A percentile compares a stretch with the other conserved stretches of the same genome.
Conservation (phyloP, 2,888 invertebrate species). For the Drosophila pullipes region DNA sequence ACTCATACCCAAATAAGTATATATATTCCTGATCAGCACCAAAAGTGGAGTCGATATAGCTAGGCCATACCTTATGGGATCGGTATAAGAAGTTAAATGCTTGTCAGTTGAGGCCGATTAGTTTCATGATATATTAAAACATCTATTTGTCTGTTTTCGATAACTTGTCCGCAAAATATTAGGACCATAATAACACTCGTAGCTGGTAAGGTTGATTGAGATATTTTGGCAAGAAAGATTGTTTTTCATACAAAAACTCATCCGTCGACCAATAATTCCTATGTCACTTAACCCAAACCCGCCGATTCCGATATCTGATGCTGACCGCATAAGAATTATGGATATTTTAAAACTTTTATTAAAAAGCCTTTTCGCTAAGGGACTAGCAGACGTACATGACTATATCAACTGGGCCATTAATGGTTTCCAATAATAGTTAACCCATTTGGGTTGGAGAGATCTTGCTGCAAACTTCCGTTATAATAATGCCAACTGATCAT, state of each 20-base stretch:
- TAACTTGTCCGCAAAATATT: background rate
- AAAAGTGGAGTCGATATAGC: background rate
- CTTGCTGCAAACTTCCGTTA: background rate
- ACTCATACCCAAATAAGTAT: background rate
- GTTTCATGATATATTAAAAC: background rate
- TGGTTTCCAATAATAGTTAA: background rate
- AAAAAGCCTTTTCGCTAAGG: background rate
- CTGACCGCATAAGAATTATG: background rate
- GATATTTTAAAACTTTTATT: background rate
- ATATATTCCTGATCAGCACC: background rate
- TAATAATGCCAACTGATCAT: background rate
- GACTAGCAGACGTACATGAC: background rate
- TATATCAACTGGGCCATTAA: background rate
- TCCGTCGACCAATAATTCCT: background rate
- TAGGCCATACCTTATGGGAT: background rate
- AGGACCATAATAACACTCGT: background rate
- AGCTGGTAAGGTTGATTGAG: background rate
- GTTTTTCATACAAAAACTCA: background rate
- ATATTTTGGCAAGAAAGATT: background rate
- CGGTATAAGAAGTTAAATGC: background rate
- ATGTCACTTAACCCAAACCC: background rate
- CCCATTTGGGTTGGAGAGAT: background rate
- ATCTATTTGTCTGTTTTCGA: background rate
- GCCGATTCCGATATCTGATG: background rate
- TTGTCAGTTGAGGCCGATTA: background rate